Evolutionary conservation across 2,797 vertebrate genomes (phyloP).

Genomic region (Pseudocheirus occidentalis): DNA sequence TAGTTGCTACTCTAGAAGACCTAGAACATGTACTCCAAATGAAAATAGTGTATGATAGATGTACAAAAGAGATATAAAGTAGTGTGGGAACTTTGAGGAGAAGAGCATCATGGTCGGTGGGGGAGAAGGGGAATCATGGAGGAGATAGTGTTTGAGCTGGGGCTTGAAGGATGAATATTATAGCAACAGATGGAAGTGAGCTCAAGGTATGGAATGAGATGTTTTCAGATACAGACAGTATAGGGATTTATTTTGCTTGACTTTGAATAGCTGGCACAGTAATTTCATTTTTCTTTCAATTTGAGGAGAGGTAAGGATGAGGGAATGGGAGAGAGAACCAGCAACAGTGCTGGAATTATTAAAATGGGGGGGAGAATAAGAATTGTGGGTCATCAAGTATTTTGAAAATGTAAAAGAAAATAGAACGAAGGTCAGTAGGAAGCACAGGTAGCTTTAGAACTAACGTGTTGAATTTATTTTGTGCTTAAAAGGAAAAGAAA

Average conservation of each 20-base stretch:
- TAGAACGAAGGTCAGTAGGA: not conserved
- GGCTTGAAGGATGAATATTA: not conserved
- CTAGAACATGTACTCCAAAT: not conserved
- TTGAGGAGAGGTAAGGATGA: not conserved
- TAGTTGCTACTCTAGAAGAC: not conserved
- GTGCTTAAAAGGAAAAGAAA: not conserved
- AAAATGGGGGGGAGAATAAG: not conserved
- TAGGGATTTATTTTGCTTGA: not conserved
- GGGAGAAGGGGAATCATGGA: not conserved
- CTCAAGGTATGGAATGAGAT: not conserved
- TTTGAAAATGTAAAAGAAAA: not conserved
- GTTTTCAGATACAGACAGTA: not conserved
- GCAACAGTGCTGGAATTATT: not conserved
- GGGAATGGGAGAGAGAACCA: not conserved
- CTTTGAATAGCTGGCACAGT: not conserved
- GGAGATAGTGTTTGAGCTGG: not conserved
- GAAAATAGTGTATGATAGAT: not conserved
- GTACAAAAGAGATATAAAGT: not conserved
- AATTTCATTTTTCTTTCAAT: not conserved
- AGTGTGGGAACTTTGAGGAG: not conserved
- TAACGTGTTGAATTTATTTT: not conserved
- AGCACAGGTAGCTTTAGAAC: not conserved
- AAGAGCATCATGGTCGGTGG: not conserved
- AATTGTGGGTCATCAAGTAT: not conserved
- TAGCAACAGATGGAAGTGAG: not conserved